Base-by-base conservation (phyloP, 2,888 invertebrate species). In the Boloria euphrosyne region DNA sequence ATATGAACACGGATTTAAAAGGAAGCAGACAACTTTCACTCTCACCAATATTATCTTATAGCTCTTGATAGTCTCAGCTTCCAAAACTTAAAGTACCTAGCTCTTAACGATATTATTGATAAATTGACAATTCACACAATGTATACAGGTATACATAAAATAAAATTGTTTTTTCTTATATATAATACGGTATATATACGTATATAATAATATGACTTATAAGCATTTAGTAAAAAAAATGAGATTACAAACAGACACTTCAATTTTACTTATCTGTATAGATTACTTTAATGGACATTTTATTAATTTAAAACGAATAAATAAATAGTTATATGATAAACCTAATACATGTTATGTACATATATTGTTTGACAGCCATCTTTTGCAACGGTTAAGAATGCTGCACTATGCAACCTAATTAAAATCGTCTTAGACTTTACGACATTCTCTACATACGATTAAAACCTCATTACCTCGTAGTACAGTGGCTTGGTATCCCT, bases 11-110 rank as follows among this genome's bases (percentile, higher is more conserved):
- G 27, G 27, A 58, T 62, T 68, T 50, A 58, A 49, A 46, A 65
- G 58, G 65, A 65, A 65, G 58, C 62, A 16, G 47, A 62, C 58
- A 65, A 65, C 68, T 68, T 68, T 68, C 68, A 65, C 65, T 65
- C 65, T 54, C 53, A 31, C 58, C 52, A 17, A 61, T 38, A 46
- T 51, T 55, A 57, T 57, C 51, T 55, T 22, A 38, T 16, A 49
- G 46, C 0, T 22, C 22, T 44, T 27, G 57, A 61, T 46, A 51
- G 31, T 38, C 31, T 57, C 44, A n/a, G 22, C 46, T 55, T 44
- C 10, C 31, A 10, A 38, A 38, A 38, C 31, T 10, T 10, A 38
- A 57, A 46, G n/a, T 27, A 10, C 44, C 57, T 22, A 10, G 22
- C 57, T 57, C 22, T 57, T 27, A 44, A 57, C 46, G 27, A 57